phyloP scores from a whole-genome alignment of 2,797 vertebrate species.

The Macrochelys suwanniensis region DNA sequence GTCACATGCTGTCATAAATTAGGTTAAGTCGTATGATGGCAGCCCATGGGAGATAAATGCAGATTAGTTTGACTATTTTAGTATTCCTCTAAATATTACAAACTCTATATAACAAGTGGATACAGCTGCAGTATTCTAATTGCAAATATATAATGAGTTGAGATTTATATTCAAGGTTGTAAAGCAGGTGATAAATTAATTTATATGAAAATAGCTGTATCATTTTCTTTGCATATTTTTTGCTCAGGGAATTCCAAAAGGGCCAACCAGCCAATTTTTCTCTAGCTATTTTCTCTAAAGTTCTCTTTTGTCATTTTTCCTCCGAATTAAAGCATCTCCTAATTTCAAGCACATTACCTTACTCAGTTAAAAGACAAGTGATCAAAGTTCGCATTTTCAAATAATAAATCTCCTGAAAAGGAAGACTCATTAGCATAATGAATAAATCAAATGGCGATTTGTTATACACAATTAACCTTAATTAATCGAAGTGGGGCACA shows the following conservation, averaged over 20 bases:
- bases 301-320: background rate
- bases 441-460: constrained; percentile 64
- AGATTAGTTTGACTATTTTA: background rate
- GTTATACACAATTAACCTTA: constrained; percentile 67
- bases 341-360: constrained; percentile 8
- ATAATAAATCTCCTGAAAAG: constrained; percentile 63
- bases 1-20: background rate
- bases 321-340: constrained; percentile 20
- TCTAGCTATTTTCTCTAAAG: constrained; percentile 10
- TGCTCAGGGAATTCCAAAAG: background rate
- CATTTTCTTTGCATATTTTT: constrained; percentile 2
- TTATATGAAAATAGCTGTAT: constrained; percentile 3
- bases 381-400: constrained; percentile 56
- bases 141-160: background rate
- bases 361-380: constrained; percentile 37
- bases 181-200: background rate
- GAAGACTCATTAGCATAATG: constrained; percentile 72
- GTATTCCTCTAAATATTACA: background rate
- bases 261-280: background rate
- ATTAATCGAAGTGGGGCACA: constrained; percentile 66
- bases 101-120: background rate
- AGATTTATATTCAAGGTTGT: background rate
- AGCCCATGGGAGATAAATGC: background rate
- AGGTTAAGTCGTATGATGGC: background rate
- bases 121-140: background rate